Evolutionary conservation across 2,888 invertebrate genomes (phyloP).

Genomic region (Nomada ferruginata): DNA sequence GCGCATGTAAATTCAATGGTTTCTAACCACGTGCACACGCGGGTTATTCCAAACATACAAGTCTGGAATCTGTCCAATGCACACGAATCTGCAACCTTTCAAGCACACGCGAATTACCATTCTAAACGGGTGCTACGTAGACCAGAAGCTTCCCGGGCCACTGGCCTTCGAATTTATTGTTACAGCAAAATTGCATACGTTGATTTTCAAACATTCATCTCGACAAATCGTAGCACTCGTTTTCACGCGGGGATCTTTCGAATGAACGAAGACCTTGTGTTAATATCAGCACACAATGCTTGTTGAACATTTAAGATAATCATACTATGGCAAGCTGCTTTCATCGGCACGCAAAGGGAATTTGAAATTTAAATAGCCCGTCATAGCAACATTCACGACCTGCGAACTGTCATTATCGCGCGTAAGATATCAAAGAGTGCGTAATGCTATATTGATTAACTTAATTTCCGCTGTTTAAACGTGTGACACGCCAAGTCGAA

Average conservation of each 20-base stretch:
- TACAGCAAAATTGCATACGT: constrained; percentile 6
- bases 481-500: neutral
- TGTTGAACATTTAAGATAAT: neutral
- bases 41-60: constrained; percentile 5
- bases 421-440: constrained; percentile 37
- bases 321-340: constrained; percentile 14
- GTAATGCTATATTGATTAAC: constrained; percentile 21
- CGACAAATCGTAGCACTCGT: neutral
- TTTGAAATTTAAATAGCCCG: constrained; percentile 59
- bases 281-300: no score
- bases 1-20: neutral
- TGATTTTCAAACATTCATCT: neutral
- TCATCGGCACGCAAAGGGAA: constrained; percentile 13
- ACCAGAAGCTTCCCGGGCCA: constrained; percentile 9
- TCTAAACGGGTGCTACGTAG: constrained; percentile 20
- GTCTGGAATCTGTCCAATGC: constrained; percentile 30
- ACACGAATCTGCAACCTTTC: constrained; percentile 49
- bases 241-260: neutral
- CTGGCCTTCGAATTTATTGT: constrained; percentile 25
- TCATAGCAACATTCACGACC: neutral
- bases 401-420: constrained; percentile 27
- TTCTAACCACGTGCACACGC: neutral
- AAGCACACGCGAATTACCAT: constrained; percentile 26
- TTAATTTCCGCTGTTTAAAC: constrained; percentile 8
- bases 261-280: no score